phyloP scores from a whole-genome alignment of 1,140 invertebrate species.

The Zaprionus tsacasi region DNA sequence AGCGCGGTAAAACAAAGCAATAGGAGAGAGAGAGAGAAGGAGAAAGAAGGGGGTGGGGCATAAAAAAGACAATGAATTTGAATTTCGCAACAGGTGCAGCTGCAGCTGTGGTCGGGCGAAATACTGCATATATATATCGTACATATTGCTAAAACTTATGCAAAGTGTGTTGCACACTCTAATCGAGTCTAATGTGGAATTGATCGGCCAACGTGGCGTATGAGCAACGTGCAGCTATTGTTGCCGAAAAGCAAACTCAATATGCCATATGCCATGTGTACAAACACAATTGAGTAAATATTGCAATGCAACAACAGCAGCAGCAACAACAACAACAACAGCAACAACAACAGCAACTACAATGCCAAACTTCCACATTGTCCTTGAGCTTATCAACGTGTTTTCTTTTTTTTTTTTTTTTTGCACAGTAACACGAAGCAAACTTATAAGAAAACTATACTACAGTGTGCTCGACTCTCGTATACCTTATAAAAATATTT shows the following conservation, averaged over 20 bases:
- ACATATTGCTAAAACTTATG: conserved; percentile 8
- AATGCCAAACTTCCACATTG: conserved; percentile 67
- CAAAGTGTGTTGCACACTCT: conserved; percentile 10
- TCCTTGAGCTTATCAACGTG: conserved; percentile 73
- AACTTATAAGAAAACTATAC: conserved; percentile 35
- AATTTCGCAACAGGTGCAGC: conserved; percentile 66
- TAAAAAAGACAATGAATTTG: conserved; percentile 44
- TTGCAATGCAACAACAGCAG: conserved; percentile 33
- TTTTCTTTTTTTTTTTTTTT: conserved; percentile 13
- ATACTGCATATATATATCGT: background rate
- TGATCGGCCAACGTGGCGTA: conserved; percentile 20
- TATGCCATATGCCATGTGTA: conserved; percentile 59
- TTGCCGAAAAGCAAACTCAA: conserved; percentile 65
- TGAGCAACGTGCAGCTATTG: conserved; percentile 33
- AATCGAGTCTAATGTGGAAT: background rate
- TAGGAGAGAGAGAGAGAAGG: background rate
- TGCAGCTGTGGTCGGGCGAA: background rate
- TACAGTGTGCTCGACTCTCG: no score
- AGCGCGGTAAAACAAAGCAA: conserved; percentile 22
- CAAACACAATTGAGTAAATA: conserved; percentile 75
- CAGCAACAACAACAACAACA: conserved; percentile 32
- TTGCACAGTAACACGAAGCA: conserved; percentile 48
- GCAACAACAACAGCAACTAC: conserved; percentile 33
- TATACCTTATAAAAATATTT: no score
- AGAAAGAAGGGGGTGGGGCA: conserved; percentile 17